phyloP scores from a whole-genome alignment of 1,140 invertebrate species.

The Orchestia grillus region DNA sequence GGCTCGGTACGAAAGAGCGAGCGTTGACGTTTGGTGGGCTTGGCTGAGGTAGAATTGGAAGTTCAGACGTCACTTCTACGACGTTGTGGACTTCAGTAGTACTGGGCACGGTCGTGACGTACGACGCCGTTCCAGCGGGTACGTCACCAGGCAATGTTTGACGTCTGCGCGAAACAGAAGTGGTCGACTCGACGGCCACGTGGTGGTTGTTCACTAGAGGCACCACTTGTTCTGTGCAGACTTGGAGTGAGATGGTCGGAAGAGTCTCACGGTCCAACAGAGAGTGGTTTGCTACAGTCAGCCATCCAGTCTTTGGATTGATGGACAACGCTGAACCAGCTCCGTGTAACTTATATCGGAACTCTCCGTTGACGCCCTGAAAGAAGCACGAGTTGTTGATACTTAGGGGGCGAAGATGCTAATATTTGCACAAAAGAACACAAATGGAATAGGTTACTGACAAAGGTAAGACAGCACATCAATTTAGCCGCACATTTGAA shows the following conservation, averaged over 20 bases:
- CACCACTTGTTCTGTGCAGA: constrained; percentile 82
- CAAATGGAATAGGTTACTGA: too few relatives aligned
- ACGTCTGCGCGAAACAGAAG: constrained; percentile 73
- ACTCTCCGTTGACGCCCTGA: constrained; percentile 84
- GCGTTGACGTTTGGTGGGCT: background rate
- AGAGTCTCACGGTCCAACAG: constrained; percentile 84
- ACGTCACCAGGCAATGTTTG: constrained; percentile 32
- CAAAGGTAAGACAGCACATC: too few relatives aligned
- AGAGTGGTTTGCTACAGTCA: constrained; percentile 84
- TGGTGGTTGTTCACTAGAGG: constrained; percentile 69
- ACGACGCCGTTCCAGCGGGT: background rate
- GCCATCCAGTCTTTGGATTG: constrained; percentile 84
- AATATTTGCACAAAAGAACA: too few relatives aligned
- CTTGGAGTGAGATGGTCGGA: constrained; percentile 79
- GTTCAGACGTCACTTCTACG: background rate
- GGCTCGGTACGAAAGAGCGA: background rate
- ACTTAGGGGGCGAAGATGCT: background rate
- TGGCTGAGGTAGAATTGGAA: background rate
- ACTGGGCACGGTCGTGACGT: background rate
- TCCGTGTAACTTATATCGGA: constrained; percentile 83
- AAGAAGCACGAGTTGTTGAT: background rate
- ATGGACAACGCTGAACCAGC: constrained; percentile 83
- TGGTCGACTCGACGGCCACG: constrained; percentile 75
- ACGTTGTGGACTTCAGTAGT: background rate
- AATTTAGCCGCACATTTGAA: too few relatives aligned